Base-by-base conservation (phyloP, 1,140 invertebrate genomes). In the Nylanderia fulva region DNA sequence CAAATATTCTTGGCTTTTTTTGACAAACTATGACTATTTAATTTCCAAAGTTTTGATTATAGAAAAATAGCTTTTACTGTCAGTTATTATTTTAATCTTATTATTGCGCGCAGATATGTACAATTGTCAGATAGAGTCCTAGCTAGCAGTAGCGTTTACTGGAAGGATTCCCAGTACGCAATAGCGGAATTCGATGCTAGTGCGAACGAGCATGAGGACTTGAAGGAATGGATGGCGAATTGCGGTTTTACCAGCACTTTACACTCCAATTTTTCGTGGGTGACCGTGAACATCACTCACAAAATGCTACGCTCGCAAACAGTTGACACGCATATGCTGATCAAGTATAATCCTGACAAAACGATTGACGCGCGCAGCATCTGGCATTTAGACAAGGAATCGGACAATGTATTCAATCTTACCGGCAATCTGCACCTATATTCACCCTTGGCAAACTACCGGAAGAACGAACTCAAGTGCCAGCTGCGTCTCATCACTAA, bases 371-470 rank as follows among this genome's bases (percentile, higher is more conserved):
- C 96, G 9, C 95, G 94, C 66, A 96, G 96, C 71, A 90, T 93
- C 4, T 97, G 96, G 96, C 91, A 95, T 24, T 85, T 96, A 3
- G 88, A 94, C 21, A 91, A 92, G 39, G 91, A 95, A 27, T 68
- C 77, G 0, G 24, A 93, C 75, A 90, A 95, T 74, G 91, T 90
- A 1, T 91, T 93, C 54, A 96, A 96, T 90, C 72, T 96, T 2
- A 95, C 95, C 0, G 96, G 96, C 71, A 95, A 94, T 56, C 91
- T 96, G 5, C 92, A 95, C 4, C 88, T 96, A 24, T 87, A 95
- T 1, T 96, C 95, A 33, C 96, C 96, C 0, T 95, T 96, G 52
- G 92, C 95, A 89, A 97, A 96, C 36, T 97, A 97, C 84, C 95
- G 94, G 21, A 96, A 95, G 87, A 96, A 96, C 5, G 95, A 96